These are phyloP conservation scores for Pomacea canaliculata DNA, from an alignment of 2,888 invertebrate genomes.

Conservation along the genomic window DNA sequence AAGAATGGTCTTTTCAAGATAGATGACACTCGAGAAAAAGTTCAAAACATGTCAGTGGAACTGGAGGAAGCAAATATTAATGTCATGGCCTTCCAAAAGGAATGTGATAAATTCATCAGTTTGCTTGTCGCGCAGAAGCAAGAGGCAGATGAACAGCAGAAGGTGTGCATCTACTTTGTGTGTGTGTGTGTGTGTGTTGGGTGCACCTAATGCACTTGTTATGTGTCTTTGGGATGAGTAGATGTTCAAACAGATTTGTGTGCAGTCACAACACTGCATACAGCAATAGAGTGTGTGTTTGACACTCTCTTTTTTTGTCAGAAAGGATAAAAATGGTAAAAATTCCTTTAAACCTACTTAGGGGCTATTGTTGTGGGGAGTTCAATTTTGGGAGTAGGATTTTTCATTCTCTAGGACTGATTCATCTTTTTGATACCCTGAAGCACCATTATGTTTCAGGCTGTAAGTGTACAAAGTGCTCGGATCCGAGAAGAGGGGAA, in stretches of 20 bases:
- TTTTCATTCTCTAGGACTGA: no score
- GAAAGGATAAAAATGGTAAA: no score
- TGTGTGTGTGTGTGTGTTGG: background rate
- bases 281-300: no score
- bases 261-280: no score
- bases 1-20: conserved; percentile 86
- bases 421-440: no score
- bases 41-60: conserved; percentile 86
- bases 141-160: conserved; percentile 86
- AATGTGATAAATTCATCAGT: conserved; percentile 88
- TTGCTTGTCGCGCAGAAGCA: conserved; percentile 84
- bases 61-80: conserved; percentile 81
- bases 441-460: conserved; percentile 41
- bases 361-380: no score
- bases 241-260: no score
- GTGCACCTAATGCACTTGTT: no score
- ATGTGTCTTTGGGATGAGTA: background rate
- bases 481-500: conserved; percentile 85
- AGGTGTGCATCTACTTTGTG: conserved; percentile 64
- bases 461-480: conserved; percentile 78
- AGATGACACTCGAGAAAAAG: conserved; percentile 85
- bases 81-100: conserved; percentile 79
- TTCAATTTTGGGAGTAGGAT: no score
- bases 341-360: no score
- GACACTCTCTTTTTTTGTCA: no score